Conservation (phyloP, 2,113 vertebrate genomes). For the Varanus salvator region DNA sequence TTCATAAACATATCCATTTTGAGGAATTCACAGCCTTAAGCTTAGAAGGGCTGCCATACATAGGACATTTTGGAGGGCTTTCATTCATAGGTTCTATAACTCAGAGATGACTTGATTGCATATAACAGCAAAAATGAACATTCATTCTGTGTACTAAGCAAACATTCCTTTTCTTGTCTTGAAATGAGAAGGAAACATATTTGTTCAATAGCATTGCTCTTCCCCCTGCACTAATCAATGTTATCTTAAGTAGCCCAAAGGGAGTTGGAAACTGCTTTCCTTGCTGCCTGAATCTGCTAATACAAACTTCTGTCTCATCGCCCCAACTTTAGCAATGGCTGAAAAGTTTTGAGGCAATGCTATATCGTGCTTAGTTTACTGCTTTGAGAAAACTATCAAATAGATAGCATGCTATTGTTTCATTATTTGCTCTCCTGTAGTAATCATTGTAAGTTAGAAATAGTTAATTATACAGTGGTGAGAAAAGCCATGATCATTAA, state of each 20-base stretch:
- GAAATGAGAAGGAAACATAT: neutral
- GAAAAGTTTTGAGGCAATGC: neutral
- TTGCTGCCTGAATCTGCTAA: neutral
- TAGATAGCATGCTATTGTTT: conserved; percentile 16
- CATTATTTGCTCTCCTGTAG: conserved; percentile 28
- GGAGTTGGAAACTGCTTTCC: neutral
- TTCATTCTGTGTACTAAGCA: conserved; percentile 1
- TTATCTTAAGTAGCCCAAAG: conserved; percentile 9
- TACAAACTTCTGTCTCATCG: neutral
- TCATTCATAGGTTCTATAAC: too few species aligned
- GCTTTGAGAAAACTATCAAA: conserved; percentile 29
- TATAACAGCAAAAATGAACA: too few species aligned
- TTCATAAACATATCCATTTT: neutral
- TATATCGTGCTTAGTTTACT: conserved; percentile 21
- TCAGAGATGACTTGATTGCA: too few species aligned
- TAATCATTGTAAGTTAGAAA: conserved; percentile 35
- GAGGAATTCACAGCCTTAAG: too few species aligned
- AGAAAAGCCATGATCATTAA: conserved; percentile 17
- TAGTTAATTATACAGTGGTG: conserved; percentile 14
- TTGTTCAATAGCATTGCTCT: neutral
- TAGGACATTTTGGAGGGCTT: too few species aligned
- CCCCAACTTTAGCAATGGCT: neutral
- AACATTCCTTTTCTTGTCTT: conserved; percentile 14
- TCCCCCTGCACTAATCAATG: neutral
- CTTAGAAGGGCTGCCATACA: too few species aligned